Conservation (phyloP, 2,113 vertebrate species). For the Dromas ardeola region DNA sequence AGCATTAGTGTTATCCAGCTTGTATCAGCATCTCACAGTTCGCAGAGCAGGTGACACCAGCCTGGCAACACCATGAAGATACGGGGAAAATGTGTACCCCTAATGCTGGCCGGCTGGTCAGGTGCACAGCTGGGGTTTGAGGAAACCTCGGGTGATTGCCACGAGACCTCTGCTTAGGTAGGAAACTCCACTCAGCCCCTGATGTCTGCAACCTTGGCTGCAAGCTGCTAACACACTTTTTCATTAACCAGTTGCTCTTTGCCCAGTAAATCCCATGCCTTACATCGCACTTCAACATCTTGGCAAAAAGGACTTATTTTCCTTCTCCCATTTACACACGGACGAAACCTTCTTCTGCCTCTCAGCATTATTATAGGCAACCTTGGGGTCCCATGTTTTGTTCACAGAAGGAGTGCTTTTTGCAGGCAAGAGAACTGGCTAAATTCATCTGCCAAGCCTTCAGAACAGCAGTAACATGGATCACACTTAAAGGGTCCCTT, state of each 20-base stretch:
- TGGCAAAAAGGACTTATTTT: neutral
- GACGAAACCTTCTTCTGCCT: neutral
- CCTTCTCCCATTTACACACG: neutral
- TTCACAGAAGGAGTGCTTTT: neutral
- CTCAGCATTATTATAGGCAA: neutral
- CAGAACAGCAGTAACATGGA: neutral
- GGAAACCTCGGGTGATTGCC: neutral
- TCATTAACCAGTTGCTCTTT: neutral
- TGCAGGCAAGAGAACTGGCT: neutral
- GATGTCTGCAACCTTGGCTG: neutral
- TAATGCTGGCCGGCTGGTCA: neutral
- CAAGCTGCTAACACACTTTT: neutral
- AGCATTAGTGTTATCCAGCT: conserved; percentile 61
- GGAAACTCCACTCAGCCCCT: neutral
- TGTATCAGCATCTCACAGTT: conserved; percentile 66
- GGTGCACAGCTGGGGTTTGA: neutral
- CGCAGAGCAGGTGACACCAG: conserved; percentile 23
- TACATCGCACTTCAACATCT: neutral
- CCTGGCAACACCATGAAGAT: neutral
- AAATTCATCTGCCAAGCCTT: neutral
- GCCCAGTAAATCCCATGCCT: neutral
- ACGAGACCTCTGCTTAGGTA: neutral
- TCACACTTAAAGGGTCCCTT: neutral
- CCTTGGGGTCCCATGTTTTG: neutral
- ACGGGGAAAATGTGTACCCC: neutral